Base-by-base conservation (phyloP, 2,113 vertebrate genomes). In the Gymnarchus niloticus region DNA sequence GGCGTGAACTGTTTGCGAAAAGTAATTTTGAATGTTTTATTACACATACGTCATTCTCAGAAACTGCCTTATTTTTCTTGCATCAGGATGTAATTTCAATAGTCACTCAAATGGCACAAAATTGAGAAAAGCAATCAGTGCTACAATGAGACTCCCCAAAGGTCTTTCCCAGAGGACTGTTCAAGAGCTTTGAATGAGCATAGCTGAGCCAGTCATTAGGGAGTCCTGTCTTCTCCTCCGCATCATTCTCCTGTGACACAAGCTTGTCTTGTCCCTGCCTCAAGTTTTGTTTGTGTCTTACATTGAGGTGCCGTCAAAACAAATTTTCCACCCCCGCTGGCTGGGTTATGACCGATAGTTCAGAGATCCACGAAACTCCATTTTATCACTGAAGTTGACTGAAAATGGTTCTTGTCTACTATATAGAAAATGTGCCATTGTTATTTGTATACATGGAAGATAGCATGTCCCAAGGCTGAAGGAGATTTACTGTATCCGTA, bases 231-330 rank as follows among this genome's bases (percentile, higher is more conserved):
- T n/a, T 2, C n/a, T 51, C n/a, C 80, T 54, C 49, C 49, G 28
- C 49, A 33, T 33, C 8, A 54, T 69, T 87, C 89, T 86, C 87
- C 57, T 65, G 87, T 85, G 88, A 21, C 5, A 51, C 76, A 86
- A 87, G 86, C 80, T 86, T 76, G 51, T 85, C 81, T 85, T 57
- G 48, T 49, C 49, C 81, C 23, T 1, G 48, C n/a, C 84, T 80
- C 5, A n/a, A 57, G 2, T 51, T 73, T 82, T 85, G 86, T 88
- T 88, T 87, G 87, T 89, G 85, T 88, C 73, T 85, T 61, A 87
- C 61, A 88, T 87, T 81, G 23, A 83, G 76, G 52, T 69, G 54
- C 57, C 44, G 28, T 25, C n/a, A 52, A 14, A 17, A 8, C 25
- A 17, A 65, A 65, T 65, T 7, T 25, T 65, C 21, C 25, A 7